Percentiles rank a stretch among this genome's conserved stretches.
phyloP scores from a whole-genome alignment of 2,888 invertebrate genomes.

The Noctuana brunneofusca region DNA sequence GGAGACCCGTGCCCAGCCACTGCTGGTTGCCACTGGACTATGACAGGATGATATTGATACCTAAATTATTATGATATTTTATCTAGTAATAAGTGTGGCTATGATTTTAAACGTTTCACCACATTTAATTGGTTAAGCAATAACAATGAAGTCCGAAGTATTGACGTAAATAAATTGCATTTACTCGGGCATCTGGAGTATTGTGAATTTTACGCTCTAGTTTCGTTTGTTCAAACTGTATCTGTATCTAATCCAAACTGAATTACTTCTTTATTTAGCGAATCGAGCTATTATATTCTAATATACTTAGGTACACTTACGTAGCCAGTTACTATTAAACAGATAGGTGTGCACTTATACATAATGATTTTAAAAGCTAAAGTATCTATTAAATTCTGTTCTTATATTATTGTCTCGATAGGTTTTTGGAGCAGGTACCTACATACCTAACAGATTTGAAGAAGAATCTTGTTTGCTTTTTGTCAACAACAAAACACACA shows the following conservation, averaged over 20 bases:
- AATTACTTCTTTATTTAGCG: conserved; percentile 8
- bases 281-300: background rate
- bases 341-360: background rate
- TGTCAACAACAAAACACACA: conserved; percentile 44
- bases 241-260: conserved; percentile 22
- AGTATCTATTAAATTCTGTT: no score
- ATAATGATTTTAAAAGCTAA: no score
- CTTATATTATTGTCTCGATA: no score
- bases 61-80: background rate
- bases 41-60: background rate
- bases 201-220: conserved; percentile 30
- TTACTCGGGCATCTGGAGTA: conserved; percentile 21
- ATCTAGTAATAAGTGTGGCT: conserved; percentile 11
- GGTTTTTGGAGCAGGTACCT: no score
- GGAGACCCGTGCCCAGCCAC: no score
- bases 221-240: conserved; percentile 28
- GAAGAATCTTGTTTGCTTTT: conserved; percentile 1
- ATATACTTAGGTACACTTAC: background rate
- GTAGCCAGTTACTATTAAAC: background rate
- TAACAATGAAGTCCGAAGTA: conserved; percentile 27
- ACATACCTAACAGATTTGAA: no score
- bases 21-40: no score
- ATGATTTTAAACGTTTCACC: conserved; percentile 17
- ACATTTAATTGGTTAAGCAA: conserved; percentile 24
- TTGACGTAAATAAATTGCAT: conserved; percentile 23